Percentiles rank a stretch among this genome's conserved stretches.
These are phyloP conservation scores for Pygocentrus nattereri DNA, from an alignment of 2,797 vertebrate species.

Conservation along the genomic window DNA sequence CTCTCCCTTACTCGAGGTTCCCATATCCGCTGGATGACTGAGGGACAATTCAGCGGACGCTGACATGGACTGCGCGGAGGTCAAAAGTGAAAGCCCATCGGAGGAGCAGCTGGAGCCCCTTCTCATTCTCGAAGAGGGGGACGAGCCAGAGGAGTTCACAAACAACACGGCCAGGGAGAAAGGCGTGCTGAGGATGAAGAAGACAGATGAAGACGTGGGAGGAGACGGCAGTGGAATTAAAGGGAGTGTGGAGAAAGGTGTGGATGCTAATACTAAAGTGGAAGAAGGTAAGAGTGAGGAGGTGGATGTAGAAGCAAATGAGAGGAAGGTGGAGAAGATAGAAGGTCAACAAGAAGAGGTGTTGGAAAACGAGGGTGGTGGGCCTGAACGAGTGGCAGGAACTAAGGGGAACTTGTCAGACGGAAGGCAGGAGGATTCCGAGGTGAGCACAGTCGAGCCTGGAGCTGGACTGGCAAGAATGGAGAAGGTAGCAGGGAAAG, in stretches of 20 bases:
- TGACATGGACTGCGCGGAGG: constrained; percentile 49
- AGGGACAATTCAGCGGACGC: constrained; percentile 56
- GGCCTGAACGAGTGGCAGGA: neutral
- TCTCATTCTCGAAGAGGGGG: constrained; percentile 74
- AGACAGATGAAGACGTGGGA: constrained; percentile 23
- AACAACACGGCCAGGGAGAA: constrained; percentile 54
- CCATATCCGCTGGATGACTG: constrained; percentile 57
- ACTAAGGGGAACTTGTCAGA: constrained; percentile 24
- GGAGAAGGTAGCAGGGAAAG: constrained; percentile 22
- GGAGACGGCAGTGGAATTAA: constrained; percentile 18
- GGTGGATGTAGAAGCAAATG: constrained; percentile 37
- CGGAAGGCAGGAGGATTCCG: neutral
- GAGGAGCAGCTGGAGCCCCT: constrained; percentile 67
- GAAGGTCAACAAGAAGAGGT: constrained; percentile 22
- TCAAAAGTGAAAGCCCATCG: constrained; percentile 68
- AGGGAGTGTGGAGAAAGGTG: constrained; percentile 29
- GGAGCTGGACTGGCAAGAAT: neutral
- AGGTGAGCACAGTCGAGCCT: neutral
- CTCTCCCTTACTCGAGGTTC: constrained; percentile 27
- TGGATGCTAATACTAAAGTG: constrained; percentile 52
- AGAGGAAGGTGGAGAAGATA: constrained; percentile 64
- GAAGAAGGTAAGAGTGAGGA: constrained; percentile 4
- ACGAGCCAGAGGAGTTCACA: constrained; percentile 47
- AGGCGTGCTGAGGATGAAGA: constrained; percentile 47
- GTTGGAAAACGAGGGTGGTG: constrained; percentile 37